phyloP scores from a whole-genome alignment of 2,797 vertebrate species.

The Alfaro cultratus region DNA sequence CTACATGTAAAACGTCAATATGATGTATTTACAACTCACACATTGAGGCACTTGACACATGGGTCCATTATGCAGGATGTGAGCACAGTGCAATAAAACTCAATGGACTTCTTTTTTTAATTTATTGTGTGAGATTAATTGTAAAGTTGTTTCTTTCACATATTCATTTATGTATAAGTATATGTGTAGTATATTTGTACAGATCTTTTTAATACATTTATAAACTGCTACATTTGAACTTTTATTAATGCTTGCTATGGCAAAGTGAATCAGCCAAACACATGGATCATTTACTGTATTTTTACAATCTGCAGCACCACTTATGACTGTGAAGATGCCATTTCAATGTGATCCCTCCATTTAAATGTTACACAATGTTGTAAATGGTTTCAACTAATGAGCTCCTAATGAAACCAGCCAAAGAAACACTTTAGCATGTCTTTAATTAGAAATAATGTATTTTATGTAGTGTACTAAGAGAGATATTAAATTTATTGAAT shows the following conservation, averaged over 20 bases:
- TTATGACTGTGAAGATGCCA: no score
- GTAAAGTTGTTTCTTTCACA: neutral
- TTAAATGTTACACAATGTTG: neutral
- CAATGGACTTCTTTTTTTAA: neutral
- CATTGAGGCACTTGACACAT: neutral
- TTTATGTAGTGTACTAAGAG: neutral
- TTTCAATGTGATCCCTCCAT: neutral
- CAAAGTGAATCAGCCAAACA: neutral
- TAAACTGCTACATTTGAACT: neutral
- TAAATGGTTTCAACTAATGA: neutral
- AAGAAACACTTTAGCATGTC: neutral
- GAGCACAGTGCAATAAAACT: neutral
- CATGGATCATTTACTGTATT: neutral
- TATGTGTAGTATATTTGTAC: neutral
- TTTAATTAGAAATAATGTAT: neutral
- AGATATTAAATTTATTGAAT: neutral
- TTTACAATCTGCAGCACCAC: neutral
- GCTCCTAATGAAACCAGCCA: neutral
- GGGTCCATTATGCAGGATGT: neutral
- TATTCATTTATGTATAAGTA: neutral
- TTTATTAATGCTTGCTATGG: neutral
- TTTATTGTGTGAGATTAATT: neutral
- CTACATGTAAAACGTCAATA: neutral
- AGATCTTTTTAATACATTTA: neutral
- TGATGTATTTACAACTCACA: neutral